Base-by-base conservation (phyloP, 2,888 invertebrate species). In the Heliconius charithonia region DNA sequence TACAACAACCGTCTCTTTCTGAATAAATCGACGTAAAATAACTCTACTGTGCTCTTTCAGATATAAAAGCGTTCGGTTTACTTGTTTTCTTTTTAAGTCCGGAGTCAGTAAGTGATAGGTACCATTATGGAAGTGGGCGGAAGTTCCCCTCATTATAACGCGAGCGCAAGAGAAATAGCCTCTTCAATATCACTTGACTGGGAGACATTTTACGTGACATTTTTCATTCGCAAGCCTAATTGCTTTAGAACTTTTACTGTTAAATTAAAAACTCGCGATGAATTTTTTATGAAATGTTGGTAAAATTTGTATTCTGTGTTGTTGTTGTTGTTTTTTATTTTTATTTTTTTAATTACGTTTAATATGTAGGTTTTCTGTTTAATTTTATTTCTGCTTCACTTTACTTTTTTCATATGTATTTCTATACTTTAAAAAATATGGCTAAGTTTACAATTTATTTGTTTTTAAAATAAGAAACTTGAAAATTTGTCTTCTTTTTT, bases 141-240 rank as follows among this genome's bases (percentile, higher is more conserved):
- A 74, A 74, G 63, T 73, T 73, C 73, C 70, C 73, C 79, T 79
- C 77, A 79, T 79, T 79, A 74, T 70, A 79, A 71, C 70, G 37
- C 69, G 74, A 70, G 51, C 73, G 65, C 74, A 75, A 63, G 65
- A 74, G 70, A 75, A 77, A 79, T 79, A 74, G 79, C 79, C 77
- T 77, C 70, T 77, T 79, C 56, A 79, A 70, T 79, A 74, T 29
- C 74, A 71, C 67, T 76, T 70, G 69, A 79, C 56, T 77, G 79
- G 51, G 70, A 72, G 72, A 72, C 63, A 29, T 74, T 77, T 77
- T 72, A 77, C 51, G 56, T 76, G 79, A 79, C 71, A 79, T 70
- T 79, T 79, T 70, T 75, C 69, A 77, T 79, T 65, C 51, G 71
- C 25, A 69, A 69, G 37, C 65, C 73, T 77, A 79, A 79, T 76